Percentiles rank a stretch among this genome's conserved stretches.
phyloP scores from a whole-genome alignment of 2,888 invertebrate genomes.

The Thyatira batis region DNA sequence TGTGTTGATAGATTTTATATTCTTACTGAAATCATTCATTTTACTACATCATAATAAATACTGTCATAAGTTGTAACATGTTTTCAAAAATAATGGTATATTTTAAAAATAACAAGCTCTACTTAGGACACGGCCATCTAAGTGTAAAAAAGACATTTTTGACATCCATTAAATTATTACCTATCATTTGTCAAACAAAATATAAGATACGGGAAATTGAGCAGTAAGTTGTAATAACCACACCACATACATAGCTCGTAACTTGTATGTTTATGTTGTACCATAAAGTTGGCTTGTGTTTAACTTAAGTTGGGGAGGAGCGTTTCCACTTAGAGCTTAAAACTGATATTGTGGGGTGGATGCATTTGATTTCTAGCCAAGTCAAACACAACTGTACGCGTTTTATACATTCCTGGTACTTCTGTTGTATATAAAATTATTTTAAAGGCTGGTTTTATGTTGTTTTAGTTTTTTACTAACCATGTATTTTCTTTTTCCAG shows the following conservation, averaged over 20 bases:
- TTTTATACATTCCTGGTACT: neutral
- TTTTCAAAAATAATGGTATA: no score
- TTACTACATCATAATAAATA: no score
- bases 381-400: neutral
- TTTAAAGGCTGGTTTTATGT: neutral
- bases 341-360: neutral
- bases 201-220: neutral
- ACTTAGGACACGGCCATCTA: no score
- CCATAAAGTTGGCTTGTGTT: neutral
- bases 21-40: no score
- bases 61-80: no score
- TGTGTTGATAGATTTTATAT: neutral
- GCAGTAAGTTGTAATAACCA: neutral
- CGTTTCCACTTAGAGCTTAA: neutral
- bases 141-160: no score
- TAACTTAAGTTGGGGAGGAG: neutral
- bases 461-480: neutral
- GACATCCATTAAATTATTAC: no score
- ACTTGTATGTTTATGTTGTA: neutral
- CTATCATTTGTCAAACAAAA: no score
- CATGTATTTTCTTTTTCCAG: neutral
- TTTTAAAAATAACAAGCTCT: no score
- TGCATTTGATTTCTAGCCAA: neutral
- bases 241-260: neutral
- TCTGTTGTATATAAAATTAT: neutral